Percentiles rank a stretch among this genome's conserved stretches.
Conservation (phyloP, 2,113 vertebrate species). For the Nestor notabilis region DNA sequence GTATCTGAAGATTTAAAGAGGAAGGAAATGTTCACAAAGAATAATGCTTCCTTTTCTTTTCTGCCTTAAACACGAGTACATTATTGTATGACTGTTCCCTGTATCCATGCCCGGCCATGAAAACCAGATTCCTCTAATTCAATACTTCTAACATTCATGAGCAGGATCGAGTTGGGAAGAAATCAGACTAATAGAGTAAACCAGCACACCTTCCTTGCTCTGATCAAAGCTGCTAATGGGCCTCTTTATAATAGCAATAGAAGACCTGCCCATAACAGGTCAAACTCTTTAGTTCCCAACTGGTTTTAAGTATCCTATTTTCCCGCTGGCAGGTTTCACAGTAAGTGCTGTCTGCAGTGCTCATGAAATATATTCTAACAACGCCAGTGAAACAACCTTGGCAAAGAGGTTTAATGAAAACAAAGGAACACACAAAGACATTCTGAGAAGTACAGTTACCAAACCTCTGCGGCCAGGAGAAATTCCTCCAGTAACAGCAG, state of each 20-base stretch:
- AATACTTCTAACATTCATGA: constrained; percentile 30
- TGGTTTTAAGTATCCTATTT: neutral
- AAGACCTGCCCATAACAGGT: neutral
- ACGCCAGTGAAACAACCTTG: neutral
- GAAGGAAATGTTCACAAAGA: constrained; percentile 52
- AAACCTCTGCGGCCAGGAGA: neutral
- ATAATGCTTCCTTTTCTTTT: constrained; percentile 30
- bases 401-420: neutral
- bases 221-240: constrained; percentile 33
- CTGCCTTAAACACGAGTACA: neutral
- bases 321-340: neutral
- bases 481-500: neutral
- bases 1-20: constrained; percentile 61
- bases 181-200: constrained; percentile 11
- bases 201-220: constrained; percentile 9
- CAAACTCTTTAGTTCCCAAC: constrained; percentile 6
- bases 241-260: constrained; percentile 1
- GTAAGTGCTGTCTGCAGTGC: neutral
- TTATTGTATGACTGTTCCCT: neutral
- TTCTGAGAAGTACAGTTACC: neutral
- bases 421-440: neutral
- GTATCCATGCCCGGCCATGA: constrained; percentile 9
- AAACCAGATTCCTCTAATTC: constrained; percentile 43
- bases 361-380: neutral
- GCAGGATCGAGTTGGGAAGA: constrained; percentile 4